Conservation (phyloP, 1,140 invertebrate species). For the Polypedilum pembai region DNA sequence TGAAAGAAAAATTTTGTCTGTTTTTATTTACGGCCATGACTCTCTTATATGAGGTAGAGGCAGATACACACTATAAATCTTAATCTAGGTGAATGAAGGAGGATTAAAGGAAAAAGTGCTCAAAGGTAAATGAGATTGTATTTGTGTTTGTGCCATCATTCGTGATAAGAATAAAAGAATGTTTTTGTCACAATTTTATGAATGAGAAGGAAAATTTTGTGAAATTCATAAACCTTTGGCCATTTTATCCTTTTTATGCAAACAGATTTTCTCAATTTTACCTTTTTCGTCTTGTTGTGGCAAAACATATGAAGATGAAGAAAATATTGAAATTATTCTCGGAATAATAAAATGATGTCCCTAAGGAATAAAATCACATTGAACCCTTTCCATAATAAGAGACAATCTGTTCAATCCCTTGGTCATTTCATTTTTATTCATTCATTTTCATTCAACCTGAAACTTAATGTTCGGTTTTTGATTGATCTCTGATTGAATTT, state of each 20-base stretch:
- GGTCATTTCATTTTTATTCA: conserved; percentile 5
- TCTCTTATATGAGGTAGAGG: background rate
- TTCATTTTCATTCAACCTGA: conserved; percentile 6
- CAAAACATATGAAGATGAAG: background rate
- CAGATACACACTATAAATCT: conserved; percentile 16
- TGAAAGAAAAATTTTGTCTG: background rate
- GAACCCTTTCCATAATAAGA: conserved; percentile 12
- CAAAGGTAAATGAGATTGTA: background rate
- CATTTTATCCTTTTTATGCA: no score
- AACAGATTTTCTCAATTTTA: no score
- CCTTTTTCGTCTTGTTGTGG: no score
- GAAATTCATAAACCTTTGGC: no score
- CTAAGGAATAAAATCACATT: conserved; percentile 1
- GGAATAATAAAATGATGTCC: conserved; percentile 18
- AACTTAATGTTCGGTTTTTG: background rate
- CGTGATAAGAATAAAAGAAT: conserved; percentile 1
- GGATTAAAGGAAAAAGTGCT: conserved; percentile 1
- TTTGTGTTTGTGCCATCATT: background rate
- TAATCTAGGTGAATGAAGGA: conserved; percentile 21
- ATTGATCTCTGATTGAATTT: background rate
- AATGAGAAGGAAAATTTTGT: no score
- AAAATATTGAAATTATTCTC: conserved; percentile 7
- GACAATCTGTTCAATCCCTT: background rate
- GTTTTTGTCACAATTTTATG: background rate
- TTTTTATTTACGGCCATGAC: conserved; percentile 15